Evolutionary conservation across 2,888 invertebrate species (phyloP), one percentile per base, ranked within the genome.

Genomic region (Ganaspis brasiliensis): DNA sequence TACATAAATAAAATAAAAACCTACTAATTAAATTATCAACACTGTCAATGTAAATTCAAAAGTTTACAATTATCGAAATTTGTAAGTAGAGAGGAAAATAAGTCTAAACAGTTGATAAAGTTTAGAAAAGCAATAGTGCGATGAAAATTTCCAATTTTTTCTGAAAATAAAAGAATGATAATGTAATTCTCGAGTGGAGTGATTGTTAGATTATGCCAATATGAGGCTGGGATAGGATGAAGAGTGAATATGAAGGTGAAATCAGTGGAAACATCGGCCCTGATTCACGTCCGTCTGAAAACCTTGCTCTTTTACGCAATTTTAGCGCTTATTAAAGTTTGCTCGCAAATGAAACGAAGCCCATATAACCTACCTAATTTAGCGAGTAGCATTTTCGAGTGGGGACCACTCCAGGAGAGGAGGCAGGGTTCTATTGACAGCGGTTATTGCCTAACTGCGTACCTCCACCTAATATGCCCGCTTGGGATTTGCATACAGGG

Each of bases 371-470:
- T 90, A 91, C 91, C 91, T 91, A 91, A 91, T 91, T 91, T 91
- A 90, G 91, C 91, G 91, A 91, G 91, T 91, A 90, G 91, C 90
- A 88, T 90, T 91, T 90, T 91, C 90, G 89, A 91, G 91, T 91
- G 91, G 90, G 88, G 88, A 84, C 89, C 87, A 89, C 91, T 90
- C 89, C 87, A 82, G 79, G 82, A 81, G 81, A 85, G 84, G 89
- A 85, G 85, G 87, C 86, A 84, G 87, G 87, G 88, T 88, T 90
- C 90, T 91, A 91, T 91, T 91, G 91, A 91, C 91, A 91, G 91
- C 91, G 91, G 91, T 91, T 91, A 91, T 91, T 91, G 91, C 91
- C 91, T 91, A 91, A 91, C 91, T 91, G 91, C 91, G 90, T 91
- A 89, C 89, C 90, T 90, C 91, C 86, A 90, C 91, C 91, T 91